Conservation (phyloP, 37 sponge, comb jelly and placozoan genomes). For the Spongia lamella region DNA sequence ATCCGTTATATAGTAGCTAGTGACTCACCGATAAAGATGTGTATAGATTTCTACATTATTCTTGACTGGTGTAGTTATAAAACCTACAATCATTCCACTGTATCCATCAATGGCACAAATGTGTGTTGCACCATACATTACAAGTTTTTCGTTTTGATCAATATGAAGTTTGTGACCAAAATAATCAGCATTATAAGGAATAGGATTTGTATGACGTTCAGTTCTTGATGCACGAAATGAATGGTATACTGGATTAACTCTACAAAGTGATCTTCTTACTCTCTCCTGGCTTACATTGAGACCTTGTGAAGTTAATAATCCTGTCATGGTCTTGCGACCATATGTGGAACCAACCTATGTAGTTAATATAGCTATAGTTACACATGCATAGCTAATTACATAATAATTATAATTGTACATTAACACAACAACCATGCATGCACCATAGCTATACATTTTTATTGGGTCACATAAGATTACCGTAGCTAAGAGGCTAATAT, state of each 20-base stretch:
- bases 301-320: constrained; percentile 34
- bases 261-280: constrained; percentile 12
- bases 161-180: constrained; percentile 51
- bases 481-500: no score
- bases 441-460: no score
- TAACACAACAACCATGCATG: no score
- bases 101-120: constrained; percentile 39
- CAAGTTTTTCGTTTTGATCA: constrained; percentile 56
- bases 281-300: not conserved
- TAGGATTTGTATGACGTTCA: constrained; percentile 4
- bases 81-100: constrained; percentile 34
- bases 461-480: no score
- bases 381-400: no score
- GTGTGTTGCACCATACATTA: constrained; percentile 44
- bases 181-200: constrained; percentile 40
- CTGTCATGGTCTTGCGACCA: constrained; percentile 32
- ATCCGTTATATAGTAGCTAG: no score
- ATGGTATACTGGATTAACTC: constrained; percentile 22
- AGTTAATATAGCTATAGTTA: no score
- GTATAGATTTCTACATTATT: constrained; percentile 35
- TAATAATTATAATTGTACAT: no score
- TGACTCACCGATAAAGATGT: constrained; percentile 15
- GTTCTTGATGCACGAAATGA: not conserved
- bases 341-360: constrained; percentile 50
- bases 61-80: constrained; percentile 30